phyloP scores from a whole-genome alignment of 2,888 invertebrate genomes.

The Brenthis daphne region DNA sequence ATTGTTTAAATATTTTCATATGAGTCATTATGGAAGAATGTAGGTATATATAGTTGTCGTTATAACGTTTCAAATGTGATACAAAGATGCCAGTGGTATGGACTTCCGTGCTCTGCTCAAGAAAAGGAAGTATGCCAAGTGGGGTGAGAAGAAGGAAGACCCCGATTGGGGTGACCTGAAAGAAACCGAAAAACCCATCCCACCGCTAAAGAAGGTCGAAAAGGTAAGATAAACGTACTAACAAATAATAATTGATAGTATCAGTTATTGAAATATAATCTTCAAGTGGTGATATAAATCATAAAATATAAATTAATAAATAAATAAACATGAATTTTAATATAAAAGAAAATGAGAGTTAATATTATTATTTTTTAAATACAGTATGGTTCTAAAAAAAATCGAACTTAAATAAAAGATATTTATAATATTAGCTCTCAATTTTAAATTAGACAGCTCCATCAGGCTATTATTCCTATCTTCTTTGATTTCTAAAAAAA shows the following conservation, averaged over 20 bases:
- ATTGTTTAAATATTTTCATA: neutral
- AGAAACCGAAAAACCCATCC: conserved; percentile 93
- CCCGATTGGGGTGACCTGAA: conserved; percentile 97
- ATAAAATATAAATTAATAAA: conserved; percentile 28
- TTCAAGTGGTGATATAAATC: conserved; percentile 67
- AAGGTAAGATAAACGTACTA: conserved; percentile 85
- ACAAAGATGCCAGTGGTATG: conserved; percentile 95
- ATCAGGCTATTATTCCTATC: conserved; percentile 46
- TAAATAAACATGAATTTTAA: conserved; percentile 29
- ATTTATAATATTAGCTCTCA: conserved; percentile 28
- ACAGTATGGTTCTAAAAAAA: no score
- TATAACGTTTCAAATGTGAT: conserved; percentile 12
- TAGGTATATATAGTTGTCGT: neutral
- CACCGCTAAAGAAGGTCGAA: conserved; percentile 95
- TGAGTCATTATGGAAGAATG: neutral
- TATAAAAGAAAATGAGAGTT: neutral
- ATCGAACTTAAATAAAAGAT: no score
- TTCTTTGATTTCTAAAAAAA: neutral
- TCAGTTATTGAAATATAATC: conserved; percentile 1
- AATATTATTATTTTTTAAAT: conserved; percentile 40
- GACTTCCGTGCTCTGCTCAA: conserved; percentile 99
- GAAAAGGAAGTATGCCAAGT: conserved; percentile 97
- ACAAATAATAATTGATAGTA: neutral
- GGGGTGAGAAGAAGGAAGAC: conserved; percentile 95
- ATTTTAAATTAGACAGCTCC: conserved; percentile 56